Evolutionary conservation across 2,113 vertebrate genomes (phyloP).

Genomic region (Indri indri): DNA sequence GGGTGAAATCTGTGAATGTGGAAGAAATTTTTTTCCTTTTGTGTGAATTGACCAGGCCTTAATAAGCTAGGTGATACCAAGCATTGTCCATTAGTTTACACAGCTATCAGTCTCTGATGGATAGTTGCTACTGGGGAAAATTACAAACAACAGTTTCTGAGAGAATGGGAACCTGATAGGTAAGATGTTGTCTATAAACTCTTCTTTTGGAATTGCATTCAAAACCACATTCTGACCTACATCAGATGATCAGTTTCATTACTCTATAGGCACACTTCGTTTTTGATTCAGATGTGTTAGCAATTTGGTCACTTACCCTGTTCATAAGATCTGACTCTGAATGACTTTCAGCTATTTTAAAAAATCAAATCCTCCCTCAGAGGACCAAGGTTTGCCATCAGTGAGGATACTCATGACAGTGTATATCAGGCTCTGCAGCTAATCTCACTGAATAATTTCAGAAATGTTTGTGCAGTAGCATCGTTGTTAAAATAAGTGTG

Average conservation of each 20-base stretch:
- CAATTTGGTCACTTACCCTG: not conserved
- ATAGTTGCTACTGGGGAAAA: not conserved
- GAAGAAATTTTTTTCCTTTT: not conserved
- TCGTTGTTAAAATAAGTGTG: not conserved
- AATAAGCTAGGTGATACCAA: not conserved
- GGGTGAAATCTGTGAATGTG: not conserved
- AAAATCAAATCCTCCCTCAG: constrained; percentile 27
- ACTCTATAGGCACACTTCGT: constrained; percentile 11
- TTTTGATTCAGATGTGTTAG: constrained; percentile 35
- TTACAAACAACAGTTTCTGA: not conserved
- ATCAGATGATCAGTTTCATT: constrained; percentile 7
- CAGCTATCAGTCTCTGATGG: not conserved
- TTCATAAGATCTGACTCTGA: constrained; percentile 29
- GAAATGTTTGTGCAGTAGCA: constrained; percentile 1
- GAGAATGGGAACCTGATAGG: not conserved
- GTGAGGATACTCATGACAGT: not conserved
- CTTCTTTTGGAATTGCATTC: not conserved
- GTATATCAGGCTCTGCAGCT: not conserved
- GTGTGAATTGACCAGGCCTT: not conserved
- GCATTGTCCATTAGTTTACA: not conserved
- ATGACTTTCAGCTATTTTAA: constrained; percentile 29
- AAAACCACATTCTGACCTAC: not conserved
- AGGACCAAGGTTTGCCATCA: not conserved
- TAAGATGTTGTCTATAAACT: not conserved
- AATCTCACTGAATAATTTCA: not conserved